Conservation (phyloP, 2,888 invertebrate species). For the Idaea aversata region DNA sequence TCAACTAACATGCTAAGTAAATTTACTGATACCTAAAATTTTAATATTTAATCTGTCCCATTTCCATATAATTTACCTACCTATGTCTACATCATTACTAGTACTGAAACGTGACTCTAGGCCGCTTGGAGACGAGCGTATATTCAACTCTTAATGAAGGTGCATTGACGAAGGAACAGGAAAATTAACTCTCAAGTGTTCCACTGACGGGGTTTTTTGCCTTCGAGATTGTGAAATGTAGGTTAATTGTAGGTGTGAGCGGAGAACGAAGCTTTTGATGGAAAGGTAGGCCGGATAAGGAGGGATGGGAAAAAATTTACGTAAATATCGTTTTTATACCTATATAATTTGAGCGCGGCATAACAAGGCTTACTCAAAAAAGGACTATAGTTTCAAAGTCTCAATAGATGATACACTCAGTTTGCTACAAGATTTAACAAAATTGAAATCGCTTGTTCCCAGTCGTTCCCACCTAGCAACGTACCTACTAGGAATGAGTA, state of each 20-base stretch:
- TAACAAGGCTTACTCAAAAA: too few species aligned
- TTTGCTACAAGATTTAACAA: too few species aligned
- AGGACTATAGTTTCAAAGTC: too few species aligned
- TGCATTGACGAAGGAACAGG: conserved; percentile 45
- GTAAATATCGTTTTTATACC: too few species aligned
- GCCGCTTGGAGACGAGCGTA: conserved; percentile 43
- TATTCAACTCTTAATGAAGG: conserved; percentile 55
- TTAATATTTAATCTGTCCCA: conserved; percentile 1
- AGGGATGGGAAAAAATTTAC: neutral
- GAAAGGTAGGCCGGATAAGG: neutral
- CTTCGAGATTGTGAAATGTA: neutral
- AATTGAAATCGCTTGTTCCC: too few species aligned
- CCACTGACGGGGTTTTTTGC: conserved; percentile 7
- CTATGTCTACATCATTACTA: conserved; percentile 18
- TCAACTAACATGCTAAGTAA: neutral
- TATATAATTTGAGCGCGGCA: too few species aligned
- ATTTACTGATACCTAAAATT: neutral
- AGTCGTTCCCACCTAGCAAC: too few species aligned
- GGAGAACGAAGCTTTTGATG: neutral
- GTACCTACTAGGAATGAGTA: too few species aligned
- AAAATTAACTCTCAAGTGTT: conserved; percentile 53
- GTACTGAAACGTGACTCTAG: conserved; percentile 45
- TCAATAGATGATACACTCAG: too few species aligned
- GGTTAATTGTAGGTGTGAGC: neutral
- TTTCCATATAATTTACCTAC: neutral